Evolutionary conservation across 2,113 vertebrate species (phyloP).

Genomic region (Tetrax tetrax): DNA sequence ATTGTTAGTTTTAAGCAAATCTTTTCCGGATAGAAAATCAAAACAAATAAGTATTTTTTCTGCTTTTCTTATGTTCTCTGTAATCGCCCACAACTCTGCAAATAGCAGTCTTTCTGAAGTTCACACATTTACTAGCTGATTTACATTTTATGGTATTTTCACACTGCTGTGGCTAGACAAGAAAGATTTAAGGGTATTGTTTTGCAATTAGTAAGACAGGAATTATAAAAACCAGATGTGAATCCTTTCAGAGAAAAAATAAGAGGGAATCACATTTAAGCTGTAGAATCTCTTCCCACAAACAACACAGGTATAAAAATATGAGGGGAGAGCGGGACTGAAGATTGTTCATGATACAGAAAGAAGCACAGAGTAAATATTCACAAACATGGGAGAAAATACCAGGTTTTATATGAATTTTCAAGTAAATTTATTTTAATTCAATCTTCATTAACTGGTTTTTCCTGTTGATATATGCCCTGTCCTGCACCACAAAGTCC

Average conservation of each 20-base stretch:
- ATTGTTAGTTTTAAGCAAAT: not conserved
- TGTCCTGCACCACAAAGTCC: not conserved
- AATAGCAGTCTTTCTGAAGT: not conserved
- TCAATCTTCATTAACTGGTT: not conserved
- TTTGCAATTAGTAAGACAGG: not conserved
- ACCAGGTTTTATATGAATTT: not conserved
- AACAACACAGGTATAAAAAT: not conserved
- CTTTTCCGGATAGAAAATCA: not conserved
- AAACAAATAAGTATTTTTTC: not conserved
- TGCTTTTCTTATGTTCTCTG: not conserved
- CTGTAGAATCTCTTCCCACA: not conserved
- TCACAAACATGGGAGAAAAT: not conserved
- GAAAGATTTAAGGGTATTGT: not conserved
- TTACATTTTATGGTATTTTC: not conserved
- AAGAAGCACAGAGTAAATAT: not conserved
- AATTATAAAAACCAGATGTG: not conserved
- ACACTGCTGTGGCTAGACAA: not conserved
- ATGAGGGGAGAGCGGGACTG: not conserved
- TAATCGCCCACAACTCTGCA: not conserved
- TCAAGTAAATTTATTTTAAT: not conserved
- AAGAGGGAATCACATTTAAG: not conserved
- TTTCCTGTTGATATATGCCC: not conserved
- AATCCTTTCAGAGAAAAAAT: not conserved
- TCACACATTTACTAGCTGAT: not conserved
- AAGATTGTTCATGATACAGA: not conserved